These are phyloP conservation scores for Coilia nasus DNA, from an alignment of 2,797 vertebrate genomes.

Conservation along the genomic window DNA sequence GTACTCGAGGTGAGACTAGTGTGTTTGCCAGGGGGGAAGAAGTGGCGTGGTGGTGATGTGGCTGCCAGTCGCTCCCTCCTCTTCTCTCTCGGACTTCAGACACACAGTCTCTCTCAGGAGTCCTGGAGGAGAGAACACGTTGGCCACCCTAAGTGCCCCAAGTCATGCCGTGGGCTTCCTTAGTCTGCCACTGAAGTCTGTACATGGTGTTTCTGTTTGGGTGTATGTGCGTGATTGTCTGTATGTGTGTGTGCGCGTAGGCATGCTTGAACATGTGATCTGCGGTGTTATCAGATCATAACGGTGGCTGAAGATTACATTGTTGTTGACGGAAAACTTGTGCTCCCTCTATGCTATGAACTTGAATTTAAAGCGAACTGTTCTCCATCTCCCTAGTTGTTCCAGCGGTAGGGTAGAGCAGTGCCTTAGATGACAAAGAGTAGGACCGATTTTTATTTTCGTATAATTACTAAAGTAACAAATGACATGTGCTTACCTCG, in stretches of 20 bases:
- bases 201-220: neutral
- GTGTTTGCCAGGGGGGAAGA: neutral
- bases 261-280: neutral
- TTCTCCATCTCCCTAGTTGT: constrained; percentile 51
- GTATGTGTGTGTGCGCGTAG: neutral
- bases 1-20: neutral
- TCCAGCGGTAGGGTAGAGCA: constrained; percentile 76
- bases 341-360: constrained; percentile 44
- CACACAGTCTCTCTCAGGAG: neutral
- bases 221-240: neutral
- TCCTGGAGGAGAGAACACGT: constrained; percentile 4
- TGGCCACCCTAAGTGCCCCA: constrained; percentile 31
- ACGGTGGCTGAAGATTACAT: neutral
- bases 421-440: constrained; percentile 84
- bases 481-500: constrained; percentile 71
- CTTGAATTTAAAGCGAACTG: constrained; percentile 49
- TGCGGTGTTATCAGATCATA: constrained; percentile 16
- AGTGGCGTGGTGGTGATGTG: neutral
- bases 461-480: constrained; percentile 68
- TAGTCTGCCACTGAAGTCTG: neutral
- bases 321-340: constrained; percentile 65
- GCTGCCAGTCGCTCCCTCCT: neutral
- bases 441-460: constrained; percentile 77
- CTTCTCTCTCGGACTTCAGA: constrained; percentile 33
- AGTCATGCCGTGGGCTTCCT: constrained; percentile 30